Evolutionary conservation across 2,113 vertebrate genomes (phyloP), one percentile per base, ranked within the genome.

Genomic region (Pelmatolapia mariae): DNA sequence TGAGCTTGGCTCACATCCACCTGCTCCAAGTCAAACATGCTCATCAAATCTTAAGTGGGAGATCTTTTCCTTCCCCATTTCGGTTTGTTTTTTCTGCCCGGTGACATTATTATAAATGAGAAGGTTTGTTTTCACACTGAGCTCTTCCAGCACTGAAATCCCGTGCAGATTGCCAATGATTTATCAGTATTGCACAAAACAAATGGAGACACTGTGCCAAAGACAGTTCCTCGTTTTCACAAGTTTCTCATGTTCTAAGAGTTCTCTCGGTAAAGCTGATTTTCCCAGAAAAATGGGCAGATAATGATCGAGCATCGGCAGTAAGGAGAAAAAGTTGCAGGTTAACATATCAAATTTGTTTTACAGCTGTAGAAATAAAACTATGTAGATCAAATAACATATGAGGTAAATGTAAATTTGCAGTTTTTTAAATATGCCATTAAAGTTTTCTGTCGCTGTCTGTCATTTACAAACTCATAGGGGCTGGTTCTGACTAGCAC

Each of bases 41-140:
- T 40, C 3, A 1, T 61, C 24, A 76, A 78, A 16, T 80, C 33
- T 15, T 79, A 59, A 43, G 79, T 85, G 10, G 13, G 54, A 53
- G 78, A 82, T 0, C 11, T 68, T 29, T 79, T 2, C 71, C 78
- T 92, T 82, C 73, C 53, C 73, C 36, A 2, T 82, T 54, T 82
- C 13, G 26, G 80, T 89, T 93, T 83, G 85, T 87, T 93, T 90
- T 87, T 22, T 4, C 0, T 86, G 63, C 38, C 1, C 73, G 8
- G 76, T 88, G 82, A 87, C 73, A 82, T 50, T 71, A 3, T 83
- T 59, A 52, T 52, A 91, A 88, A 91, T 88, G 7, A 50, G 66
- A 18, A 10, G 6, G 61, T 85, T 88, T 90, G 79, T 88, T 90
- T 91, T n/a, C 31, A 47, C 43, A 11, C 57, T 12, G n/a, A 50